Conservation (phyloP, 2,113 vertebrate species). For the Labeo catla region DNA sequence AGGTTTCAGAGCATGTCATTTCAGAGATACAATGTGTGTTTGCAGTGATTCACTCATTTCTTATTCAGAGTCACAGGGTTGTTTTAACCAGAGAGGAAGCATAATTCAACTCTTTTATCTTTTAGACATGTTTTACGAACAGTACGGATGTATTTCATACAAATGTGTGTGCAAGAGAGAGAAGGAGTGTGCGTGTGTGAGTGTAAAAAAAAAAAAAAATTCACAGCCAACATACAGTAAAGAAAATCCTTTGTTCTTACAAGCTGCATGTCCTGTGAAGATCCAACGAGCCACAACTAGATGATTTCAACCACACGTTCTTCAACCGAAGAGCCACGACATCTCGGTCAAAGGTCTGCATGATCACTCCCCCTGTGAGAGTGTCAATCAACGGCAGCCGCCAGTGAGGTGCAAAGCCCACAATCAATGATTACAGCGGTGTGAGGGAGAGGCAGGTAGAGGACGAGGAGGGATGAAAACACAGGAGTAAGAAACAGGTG, state of each 20-base stretch:
- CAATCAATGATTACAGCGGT: slow-evolving; percentile 23
- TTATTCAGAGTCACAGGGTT: slow-evolving; percentile 47
- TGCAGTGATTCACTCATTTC: slow-evolving; percentile 28
- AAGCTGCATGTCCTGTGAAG: background rate
- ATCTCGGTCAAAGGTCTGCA: slow-evolving; percentile 17
- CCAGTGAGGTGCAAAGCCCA: slow-evolving; percentile 4
- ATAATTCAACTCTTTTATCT: slow-evolving; percentile 46
- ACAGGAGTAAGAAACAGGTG: background rate
- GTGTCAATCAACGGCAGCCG: slow-evolving; percentile 21
- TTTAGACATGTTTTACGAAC: slow-evolving; percentile 44
- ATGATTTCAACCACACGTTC: background rate
- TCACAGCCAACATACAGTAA: background rate
- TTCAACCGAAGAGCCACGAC: slow-evolving; percentile 19
- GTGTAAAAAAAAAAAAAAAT: background rate
- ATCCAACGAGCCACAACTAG: background rate
- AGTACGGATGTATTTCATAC: slow-evolving; percentile 34
- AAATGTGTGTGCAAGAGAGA: slow-evolving; percentile 9
- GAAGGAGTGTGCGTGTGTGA: background rate
- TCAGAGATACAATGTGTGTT: slow-evolving; percentile 17
- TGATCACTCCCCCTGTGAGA: slow-evolving; percentile 2
- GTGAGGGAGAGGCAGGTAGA: background rate
- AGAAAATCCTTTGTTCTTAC: background rate
- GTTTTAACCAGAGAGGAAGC: slow-evolving; percentile 45
- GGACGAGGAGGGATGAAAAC: background rate
- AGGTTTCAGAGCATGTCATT: slow-evolving; percentile 32